These are phyloP conservation scores for Isichthys henryi DNA, from an alignment of 2,113 vertebrate species.

Conservation along the genomic window DNA sequence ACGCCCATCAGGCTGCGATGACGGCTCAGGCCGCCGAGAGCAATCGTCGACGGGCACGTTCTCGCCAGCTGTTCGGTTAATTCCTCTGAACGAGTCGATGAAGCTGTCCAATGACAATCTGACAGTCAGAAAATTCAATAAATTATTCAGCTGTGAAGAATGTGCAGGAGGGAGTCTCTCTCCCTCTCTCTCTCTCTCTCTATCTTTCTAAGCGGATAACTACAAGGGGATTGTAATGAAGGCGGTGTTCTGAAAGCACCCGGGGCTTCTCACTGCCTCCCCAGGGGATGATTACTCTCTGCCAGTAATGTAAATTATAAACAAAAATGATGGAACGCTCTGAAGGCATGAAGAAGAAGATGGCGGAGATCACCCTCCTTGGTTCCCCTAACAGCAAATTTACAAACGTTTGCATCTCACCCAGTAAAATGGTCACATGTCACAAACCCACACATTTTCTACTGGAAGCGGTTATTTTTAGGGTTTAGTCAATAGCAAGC, in stretches of 20 bases:
- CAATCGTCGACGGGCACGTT: not conserved
- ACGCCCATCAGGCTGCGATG: not conserved
- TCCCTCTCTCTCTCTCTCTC: not conserved
- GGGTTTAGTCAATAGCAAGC: not conserved
- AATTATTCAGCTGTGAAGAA: slow-evolving; percentile 11
- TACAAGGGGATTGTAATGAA: slow-evolving; percentile 1
- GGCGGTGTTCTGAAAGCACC: not conserved
- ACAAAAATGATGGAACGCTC: not conserved
- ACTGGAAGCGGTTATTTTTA: not conserved
- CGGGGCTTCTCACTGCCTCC: not conserved
- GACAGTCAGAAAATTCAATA: slow-evolving; percentile 15
- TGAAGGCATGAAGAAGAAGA: not conserved
- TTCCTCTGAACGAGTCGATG: slow-evolving; percentile 12
- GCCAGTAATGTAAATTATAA: not conserved
- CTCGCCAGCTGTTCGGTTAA: slow-evolving; percentile 3
- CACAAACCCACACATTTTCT: not conserved
- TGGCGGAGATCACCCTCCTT: not conserved
- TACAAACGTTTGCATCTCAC: not conserved
- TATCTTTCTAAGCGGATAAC: not conserved
- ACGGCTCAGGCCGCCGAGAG: not conserved
- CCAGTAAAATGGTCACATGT: not conserved
- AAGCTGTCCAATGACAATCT: slow-evolving; percentile 8
- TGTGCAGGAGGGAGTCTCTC: not conserved
- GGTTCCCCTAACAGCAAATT: not conserved
- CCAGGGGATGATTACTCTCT: not conserved